These are phyloP conservation scores for Fringilla coelebs DNA, from an alignment of 2,797 vertebrate species.

Conservation along the genomic window DNA sequence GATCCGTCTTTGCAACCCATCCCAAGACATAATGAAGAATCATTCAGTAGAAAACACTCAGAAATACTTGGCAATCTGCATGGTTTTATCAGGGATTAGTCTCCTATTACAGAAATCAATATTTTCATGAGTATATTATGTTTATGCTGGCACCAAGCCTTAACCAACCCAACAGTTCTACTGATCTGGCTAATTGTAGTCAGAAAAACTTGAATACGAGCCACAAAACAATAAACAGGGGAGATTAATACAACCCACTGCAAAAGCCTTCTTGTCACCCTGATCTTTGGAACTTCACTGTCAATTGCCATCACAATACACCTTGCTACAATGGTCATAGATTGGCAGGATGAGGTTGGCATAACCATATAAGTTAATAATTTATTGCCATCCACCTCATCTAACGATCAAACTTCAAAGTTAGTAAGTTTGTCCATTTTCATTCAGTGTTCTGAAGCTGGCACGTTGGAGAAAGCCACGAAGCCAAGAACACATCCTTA, in stretches of 20 bases:
- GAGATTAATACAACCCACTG: background rate
- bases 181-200: background rate
- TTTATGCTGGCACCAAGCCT: background rate
- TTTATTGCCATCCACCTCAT: background rate
- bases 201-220: background rate
- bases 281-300: slow-evolving; percentile 25
- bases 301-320: background rate
- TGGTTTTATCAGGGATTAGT: background rate
- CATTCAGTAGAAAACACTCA: background rate
- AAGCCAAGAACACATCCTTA: background rate
- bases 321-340: background rate
- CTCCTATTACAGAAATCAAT: background rate
- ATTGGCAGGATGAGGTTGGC: background rate
- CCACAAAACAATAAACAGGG: background rate
- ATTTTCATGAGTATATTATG: background rate
- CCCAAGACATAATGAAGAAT: background rate
- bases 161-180: background rate
- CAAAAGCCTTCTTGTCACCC: background rate
- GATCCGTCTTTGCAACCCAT: background rate
- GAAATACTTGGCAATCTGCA: background rate
- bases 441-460: background rate
- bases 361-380: slow-evolving; percentile 56
- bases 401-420: slow-evolving; percentile 50
- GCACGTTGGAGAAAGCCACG: accelerated
- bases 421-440: background rate